These are phyloP conservation scores for Condylostylus longicornis DNA, from an alignment of 1,140 invertebrate genomes.

Conservation along the genomic window DNA sequence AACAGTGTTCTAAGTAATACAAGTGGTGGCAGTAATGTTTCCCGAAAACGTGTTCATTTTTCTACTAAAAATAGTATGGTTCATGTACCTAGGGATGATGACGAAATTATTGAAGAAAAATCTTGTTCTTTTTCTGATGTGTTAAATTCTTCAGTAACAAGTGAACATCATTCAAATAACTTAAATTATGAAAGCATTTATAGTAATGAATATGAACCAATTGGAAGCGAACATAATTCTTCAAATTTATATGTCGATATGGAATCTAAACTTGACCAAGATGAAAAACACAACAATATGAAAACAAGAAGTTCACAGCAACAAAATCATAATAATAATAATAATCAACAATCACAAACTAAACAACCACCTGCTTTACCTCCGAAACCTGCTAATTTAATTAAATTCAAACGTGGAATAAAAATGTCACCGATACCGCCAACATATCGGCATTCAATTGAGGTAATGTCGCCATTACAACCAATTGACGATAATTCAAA, in stretches of 20 bases:
- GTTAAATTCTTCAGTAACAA: not conserved
- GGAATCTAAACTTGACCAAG: conserved; percentile 15
- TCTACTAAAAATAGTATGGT: conserved; percentile 31
- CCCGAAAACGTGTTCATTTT: conserved; percentile 28
- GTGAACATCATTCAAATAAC: conserved; percentile 6
- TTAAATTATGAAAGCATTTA: conserved; percentile 34
- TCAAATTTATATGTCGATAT: conserved; percentile 35
- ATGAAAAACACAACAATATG: conserved; percentile 3
- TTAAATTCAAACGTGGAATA: conserved; percentile 25
- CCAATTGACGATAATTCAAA: conserved; percentile 5
- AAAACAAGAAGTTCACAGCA: not conserved
- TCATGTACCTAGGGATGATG: conserved; percentile 22
- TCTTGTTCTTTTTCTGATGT: not conserved
- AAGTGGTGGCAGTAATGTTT: conserved; percentile 13
- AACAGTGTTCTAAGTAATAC: conserved; percentile 15
- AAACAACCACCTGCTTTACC: conserved; percentile 40
- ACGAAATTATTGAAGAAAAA: conserved; percentile 11
- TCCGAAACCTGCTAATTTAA: conserved; percentile 43
- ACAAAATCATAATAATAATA: too few species aligned
- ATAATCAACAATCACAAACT: conserved; percentile 1
- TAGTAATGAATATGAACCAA: conserved; percentile 39
- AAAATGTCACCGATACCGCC: conserved; percentile 1
- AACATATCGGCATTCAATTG: too few species aligned
- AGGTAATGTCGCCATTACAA: conserved; percentile 13
- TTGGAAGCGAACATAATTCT: conserved; percentile 24